Percentiles rank a stretch among this genome's conserved stretches.
phyloP scores from a whole-genome alignment of 2,113 vertebrate genomes.

The Eptesicus fuscus region DNA sequence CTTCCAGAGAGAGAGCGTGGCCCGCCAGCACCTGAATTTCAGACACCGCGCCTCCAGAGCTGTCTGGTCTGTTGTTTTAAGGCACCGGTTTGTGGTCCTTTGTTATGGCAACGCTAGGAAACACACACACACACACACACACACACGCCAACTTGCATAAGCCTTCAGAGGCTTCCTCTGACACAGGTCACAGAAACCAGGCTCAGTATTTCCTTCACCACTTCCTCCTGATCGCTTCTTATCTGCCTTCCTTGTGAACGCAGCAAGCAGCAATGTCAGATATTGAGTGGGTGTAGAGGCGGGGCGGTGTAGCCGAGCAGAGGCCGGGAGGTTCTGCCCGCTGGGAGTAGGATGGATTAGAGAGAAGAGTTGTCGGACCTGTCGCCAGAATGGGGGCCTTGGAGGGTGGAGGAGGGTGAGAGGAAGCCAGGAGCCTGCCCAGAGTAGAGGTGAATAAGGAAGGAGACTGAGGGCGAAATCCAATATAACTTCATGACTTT shows the following conservation, averaged over 20 bases:
- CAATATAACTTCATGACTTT: neutral
- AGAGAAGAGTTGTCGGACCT: neutral
- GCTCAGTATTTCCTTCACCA: neutral
- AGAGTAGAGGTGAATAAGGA: neutral
- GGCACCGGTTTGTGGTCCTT: neutral
- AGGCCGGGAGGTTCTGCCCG: neutral
- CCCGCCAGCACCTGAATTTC: neutral
- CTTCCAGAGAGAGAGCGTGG: neutral
- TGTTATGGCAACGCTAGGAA: neutral
- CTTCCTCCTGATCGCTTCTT: neutral
- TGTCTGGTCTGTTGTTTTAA: neutral
- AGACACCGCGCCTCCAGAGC: neutral
- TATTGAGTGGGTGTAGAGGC: neutral
- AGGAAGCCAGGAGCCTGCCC: neutral
- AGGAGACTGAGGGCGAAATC: neutral
- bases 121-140: accelerated
- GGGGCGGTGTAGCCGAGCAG: neutral
- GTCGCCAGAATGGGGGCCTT: accelerated
- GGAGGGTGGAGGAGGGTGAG: neutral
- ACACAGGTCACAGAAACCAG: neutral
- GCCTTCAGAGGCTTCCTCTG: neutral
- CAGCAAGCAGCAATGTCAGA: neutral
- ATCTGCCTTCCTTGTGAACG: neutral
- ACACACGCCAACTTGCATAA: accelerated
- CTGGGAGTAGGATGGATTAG: accelerated